Evolutionary conservation across 2,888 invertebrate genomes (phyloP), one percentile per base, ranked within the genome.

Genomic region (Sinodicranocentrus sp.): DNA sequence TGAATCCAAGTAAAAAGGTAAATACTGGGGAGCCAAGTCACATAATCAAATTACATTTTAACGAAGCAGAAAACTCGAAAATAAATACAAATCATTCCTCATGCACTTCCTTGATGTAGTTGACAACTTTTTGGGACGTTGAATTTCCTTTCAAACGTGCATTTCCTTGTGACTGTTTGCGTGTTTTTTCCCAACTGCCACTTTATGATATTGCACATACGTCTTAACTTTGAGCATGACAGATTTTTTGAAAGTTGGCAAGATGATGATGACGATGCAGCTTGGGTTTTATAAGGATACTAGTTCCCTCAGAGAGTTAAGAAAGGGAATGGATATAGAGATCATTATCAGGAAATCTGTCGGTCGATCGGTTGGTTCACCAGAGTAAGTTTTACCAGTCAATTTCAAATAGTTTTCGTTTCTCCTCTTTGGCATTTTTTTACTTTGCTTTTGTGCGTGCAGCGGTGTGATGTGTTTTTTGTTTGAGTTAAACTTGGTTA

Each of bases 1-100:
- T n/a, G n/a, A n/a, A n/a, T n/a, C n/a, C n/a, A n/a, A n/a, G n/a
- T n/a, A n/a, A n/a, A n/a, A n/a, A n/a, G n/a, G n/a, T n/a, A n/a
- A n/a, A n/a, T n/a, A n/a, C n/a, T n/a, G n/a, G 2, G 23, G 10
- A 57, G 19, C 15, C 57, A 17, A 33, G 19, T 33, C 63, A 63
- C 28, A 63, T 63, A 28, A 33, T 10, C 44, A 67, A 67, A 67
- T 67, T 67, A 25, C 67, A 44, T 67, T 67, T 67, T 77, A 77
- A 77, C 57, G 77, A 77, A 77, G 68, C 68, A 26, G 68, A 77
- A 77, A 77, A 68, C 44, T 59, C 25, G 68, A 68, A 75, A 77
- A 77, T 52, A 77, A 77, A 54, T 39, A 25, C 28, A 10, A n/a
- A n/a, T 33, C 33, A 33, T 33, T 33, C 10, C 33, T 33, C 33